Base-by-base conservation (phyloP, 2,888 invertebrate species). In the Aphrophora alni region DNA sequence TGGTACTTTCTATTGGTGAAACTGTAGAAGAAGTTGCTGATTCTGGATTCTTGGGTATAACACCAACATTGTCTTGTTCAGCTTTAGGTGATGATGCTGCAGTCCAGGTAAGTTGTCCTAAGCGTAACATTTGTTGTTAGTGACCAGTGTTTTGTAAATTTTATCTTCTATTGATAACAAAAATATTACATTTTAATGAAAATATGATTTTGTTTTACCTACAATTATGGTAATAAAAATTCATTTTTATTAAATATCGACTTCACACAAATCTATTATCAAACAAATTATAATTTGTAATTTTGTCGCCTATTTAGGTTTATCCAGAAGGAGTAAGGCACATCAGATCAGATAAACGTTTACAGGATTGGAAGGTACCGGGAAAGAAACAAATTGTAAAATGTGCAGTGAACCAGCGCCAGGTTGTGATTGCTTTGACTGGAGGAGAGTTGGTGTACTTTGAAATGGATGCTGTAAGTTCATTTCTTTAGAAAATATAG, bases 11-110 rank as follows among this genome's bases (percentile, higher is more conserved):
- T 86, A 99, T 99, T 88, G 99, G 99, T 85, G 99, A 99, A 89
- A 99, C 99, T 17, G 99, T 99, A n/a, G 99, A 99, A 89, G 99
- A 99, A 94, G 99, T 99, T 27, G 98, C 99, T 0, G 99, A 99
- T 89, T 99, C 99, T 83, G 99, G 99, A 71, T 99, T 99, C 89
- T 91, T 99, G 86, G 99, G 99, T 82, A 99, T 99, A 0, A 99
- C 99, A 0, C 98, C 99, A 0, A 99, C 99, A 0, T 90, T 99
- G n/a, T 96, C 97, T 83, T 99, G 99, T 89, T 97, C 98, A 12
- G 97, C 98, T 44, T 92, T 99, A 33, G 99, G 99, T 79, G 98
- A 97, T 87, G 99, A 99, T 89, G 98, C 99, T 0, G 90, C 99
- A 27, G 98, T 99, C 0, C 99, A 99, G 92, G 98, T 95, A 86